These are phyloP conservation scores for Eufriesea mexicana DNA, from an alignment of 1,140 invertebrate species.

Conservation along the genomic window DNA sequence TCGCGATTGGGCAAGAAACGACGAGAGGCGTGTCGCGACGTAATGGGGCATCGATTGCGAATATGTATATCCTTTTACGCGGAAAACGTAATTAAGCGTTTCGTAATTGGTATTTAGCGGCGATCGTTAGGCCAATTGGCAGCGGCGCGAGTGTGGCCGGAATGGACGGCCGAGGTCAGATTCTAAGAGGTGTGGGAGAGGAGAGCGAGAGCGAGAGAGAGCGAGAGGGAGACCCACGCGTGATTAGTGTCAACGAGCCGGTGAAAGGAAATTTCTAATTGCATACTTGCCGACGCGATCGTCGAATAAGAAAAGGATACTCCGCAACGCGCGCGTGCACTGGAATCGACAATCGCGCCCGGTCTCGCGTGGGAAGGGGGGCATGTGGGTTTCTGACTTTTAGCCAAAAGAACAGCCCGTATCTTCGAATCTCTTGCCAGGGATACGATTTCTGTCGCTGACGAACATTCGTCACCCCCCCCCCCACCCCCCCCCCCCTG, in stretches of 20 bases:
- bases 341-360: slow-evolving; percentile 48
- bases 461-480: not conserved
- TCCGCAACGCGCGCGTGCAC: slow-evolving; percentile 7
- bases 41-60: slow-evolving; percentile 37
- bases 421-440: not conserved
- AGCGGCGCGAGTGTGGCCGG: not conserved
- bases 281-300: slow-evolving; percentile 45
- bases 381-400: slow-evolving; percentile 46
- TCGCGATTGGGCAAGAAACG: not conserved
- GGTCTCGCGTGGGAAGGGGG: slow-evolving; percentile 43
- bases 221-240: slow-evolving; percentile 17
- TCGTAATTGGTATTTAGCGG: slow-evolving; percentile 63
- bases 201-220: not conserved
- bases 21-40: slow-evolving; percentile 11
- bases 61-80: slow-evolving; percentile 56
- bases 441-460: not conserved
- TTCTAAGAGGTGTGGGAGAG: slow-evolving; percentile 46
- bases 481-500: too few species aligned
- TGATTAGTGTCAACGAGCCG: slow-evolving; percentile 67
- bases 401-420: not conserved
- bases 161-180: slow-evolving; percentile 43
- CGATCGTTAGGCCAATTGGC: slow-evolving; percentile 53
- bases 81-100: slow-evolving; percentile 60
- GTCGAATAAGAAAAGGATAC: slow-evolving; percentile 48
- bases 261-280: slow-evolving; percentile 71